These are phyloP conservation scores for Leucoraja erinaceus DNA, from an alignment of 2,113 vertebrate species.

Conservation along the genomic window DNA sequence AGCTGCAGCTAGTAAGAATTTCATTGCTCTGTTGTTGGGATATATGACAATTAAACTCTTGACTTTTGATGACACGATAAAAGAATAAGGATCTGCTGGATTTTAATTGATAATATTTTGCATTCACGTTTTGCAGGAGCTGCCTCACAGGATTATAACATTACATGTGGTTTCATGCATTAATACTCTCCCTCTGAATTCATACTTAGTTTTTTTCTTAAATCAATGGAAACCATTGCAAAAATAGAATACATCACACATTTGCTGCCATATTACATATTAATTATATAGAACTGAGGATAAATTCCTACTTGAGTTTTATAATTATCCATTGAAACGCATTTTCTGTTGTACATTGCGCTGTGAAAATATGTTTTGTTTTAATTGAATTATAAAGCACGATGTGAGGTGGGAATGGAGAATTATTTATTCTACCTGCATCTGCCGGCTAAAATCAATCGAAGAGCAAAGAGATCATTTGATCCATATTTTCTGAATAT, in stretches of 20 bases:
- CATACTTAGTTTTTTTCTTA: too few species aligned
- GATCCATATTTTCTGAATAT: slow-evolving; percentile 82
- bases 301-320: not conserved
- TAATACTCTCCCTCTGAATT: too few species aligned
- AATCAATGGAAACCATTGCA: too few species aligned
- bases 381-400: slow-evolving; percentile 13
- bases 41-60: too few species aligned
- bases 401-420: not conserved
- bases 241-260: too few species aligned
- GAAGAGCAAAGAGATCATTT: slow-evolving; percentile 78
- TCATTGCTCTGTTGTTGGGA: too few species aligned
- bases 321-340: not conserved
- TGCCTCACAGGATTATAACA: too few species aligned
- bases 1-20: too few species aligned
- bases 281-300: too few species aligned
- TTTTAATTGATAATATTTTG: slow-evolving; percentile 11
- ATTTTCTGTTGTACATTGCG: not conserved
- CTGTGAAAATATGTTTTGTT: not conserved
- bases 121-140: not conserved
- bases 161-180: too few species aligned
- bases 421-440: slow-evolving; percentile 36
- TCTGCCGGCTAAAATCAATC: slow-evolving; percentile 60
- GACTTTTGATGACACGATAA: too few species aligned
- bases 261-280: too few species aligned
- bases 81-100: not conserved